phyloP scores from a whole-genome alignment of 37 sponge, comb jelly and placozoan species.

The Spongia lamella region DNA sequence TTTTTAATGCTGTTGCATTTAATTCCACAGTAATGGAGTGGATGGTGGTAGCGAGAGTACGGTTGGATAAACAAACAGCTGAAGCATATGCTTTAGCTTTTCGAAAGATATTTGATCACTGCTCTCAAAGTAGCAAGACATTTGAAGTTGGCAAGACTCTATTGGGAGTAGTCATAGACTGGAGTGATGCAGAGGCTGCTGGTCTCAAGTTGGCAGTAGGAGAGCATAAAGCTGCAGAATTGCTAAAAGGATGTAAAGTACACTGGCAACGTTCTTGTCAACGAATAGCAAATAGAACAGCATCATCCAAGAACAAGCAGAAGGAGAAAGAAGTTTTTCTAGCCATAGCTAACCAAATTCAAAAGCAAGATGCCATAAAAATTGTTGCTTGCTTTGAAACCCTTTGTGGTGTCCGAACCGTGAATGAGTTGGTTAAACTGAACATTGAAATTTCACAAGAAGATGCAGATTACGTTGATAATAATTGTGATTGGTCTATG shows the following conservation, averaged over 20 bases:
- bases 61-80: constrained; percentile 22
- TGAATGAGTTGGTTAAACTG: too few relatives aligned
- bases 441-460: background rate
- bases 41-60: constrained; percentile 12
- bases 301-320: background rate
- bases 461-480: background rate
- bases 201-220: constrained; percentile 22
- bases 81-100: constrained; percentile 28
- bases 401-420: too few relatives aligned
- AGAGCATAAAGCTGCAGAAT: constrained; percentile 9
- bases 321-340: constrained; percentile 8
- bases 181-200: constrained; percentile 12
- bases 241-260: constrained; percentile 31
- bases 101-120: constrained; percentile 11
- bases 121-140: background rate
- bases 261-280: constrained; percentile 40
- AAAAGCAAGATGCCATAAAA: background rate
- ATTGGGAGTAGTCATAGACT: constrained; percentile 13
- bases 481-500: constrained; percentile 11
- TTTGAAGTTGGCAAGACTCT: constrained; percentile 17
- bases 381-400: constrained; percentile 25
- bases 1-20: constrained; percentile 38
- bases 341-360: constrained; percentile 1
- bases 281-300: constrained; percentile 18
- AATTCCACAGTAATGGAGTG: constrained; percentile 22